Conservation (phyloP, 2,797 vertebrate species). For the Pempheris klunzingeri region DNA sequence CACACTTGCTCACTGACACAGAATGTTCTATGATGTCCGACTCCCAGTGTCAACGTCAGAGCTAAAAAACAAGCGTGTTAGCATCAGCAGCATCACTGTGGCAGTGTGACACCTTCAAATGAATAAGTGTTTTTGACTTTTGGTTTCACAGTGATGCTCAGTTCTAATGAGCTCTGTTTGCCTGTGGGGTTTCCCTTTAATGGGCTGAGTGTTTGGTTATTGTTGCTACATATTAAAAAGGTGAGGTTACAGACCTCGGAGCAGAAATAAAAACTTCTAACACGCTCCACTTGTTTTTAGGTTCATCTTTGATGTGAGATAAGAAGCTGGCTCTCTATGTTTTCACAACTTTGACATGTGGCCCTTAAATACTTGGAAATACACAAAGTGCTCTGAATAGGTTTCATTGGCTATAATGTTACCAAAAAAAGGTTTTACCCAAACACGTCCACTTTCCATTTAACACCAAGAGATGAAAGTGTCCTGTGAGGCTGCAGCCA, state of each 20-base stretch:
- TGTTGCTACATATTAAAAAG: slow-evolving; percentile 47
- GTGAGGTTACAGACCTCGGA: slow-evolving; percentile 36
- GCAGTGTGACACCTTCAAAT: not conserved
- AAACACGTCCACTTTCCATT: slow-evolving; percentile 16
- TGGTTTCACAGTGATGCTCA: slow-evolving; percentile 26
- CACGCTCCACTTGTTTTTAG: not conserved
- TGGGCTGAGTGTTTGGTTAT: not conserved
- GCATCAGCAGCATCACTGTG: not conserved
- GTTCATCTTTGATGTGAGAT: not conserved
- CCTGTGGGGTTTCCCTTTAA: slow-evolving; percentile 2
- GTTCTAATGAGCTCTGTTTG: not conserved
- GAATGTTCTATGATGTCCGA: not conserved
- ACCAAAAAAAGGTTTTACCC: not conserved
- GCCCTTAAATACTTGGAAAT: not conserved
- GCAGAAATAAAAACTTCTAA: not conserved
- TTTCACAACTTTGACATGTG: not conserved
- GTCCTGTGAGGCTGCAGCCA: slow-evolving; percentile 20
- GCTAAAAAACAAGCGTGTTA: not conserved
- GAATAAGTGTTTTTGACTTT: slow-evolving; percentile 1
- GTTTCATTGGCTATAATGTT: not conserved
- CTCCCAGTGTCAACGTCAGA: not conserved
- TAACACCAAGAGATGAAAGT: slow-evolving; percentile 20
- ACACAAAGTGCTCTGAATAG: not conserved
- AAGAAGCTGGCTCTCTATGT: not conserved
- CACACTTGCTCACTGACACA: not conserved